Conservation (phyloP, 92 coral and sea anemone genomes). For the Paramuricea clavata region DNA sequence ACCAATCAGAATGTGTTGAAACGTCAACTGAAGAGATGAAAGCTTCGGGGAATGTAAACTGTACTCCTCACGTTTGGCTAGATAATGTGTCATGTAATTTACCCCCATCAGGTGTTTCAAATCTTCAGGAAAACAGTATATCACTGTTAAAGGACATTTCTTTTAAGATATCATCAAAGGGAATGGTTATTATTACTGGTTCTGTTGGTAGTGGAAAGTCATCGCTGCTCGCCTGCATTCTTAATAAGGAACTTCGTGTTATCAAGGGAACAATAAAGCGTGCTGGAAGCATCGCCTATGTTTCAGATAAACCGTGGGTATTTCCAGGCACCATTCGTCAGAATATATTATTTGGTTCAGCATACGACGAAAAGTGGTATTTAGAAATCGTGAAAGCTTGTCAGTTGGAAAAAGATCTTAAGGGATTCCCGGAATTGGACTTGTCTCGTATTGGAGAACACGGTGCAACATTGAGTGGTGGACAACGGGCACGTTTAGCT, state of each 20-base stretch:
- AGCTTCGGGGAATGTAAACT: not conserved
- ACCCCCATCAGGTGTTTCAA: not conserved
- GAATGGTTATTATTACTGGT: conserved; percentile 10
- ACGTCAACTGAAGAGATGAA: not conserved
- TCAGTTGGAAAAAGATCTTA: conserved; percentile 14
- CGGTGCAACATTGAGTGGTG: too few relatives aligned
- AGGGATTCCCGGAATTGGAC: conserved; percentile 2
- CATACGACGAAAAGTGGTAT: not conserved
- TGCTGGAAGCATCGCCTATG: conserved; percentile 19
- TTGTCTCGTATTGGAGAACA: too few relatives aligned
- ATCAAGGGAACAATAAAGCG: not conserved
- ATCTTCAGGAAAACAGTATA: too few relatives aligned
- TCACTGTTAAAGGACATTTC: too few relatives aligned
- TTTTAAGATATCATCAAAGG: too few relatives aligned
- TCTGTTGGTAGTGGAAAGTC: conserved; percentile 29
- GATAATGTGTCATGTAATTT: too few relatives aligned
- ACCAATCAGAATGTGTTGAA: not conserved
- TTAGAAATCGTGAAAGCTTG: not conserved
- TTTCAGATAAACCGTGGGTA: conserved; percentile 22
- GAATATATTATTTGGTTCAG: too few relatives aligned
- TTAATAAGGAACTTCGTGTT: not conserved
- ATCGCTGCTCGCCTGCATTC: not conserved
- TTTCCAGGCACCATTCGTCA: conserved; percentile 25
- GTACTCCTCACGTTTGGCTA: not conserved
- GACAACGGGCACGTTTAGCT: too few relatives aligned